Conservation (phyloP, 2,113 vertebrate species). For the Raja brachyura region DNA sequence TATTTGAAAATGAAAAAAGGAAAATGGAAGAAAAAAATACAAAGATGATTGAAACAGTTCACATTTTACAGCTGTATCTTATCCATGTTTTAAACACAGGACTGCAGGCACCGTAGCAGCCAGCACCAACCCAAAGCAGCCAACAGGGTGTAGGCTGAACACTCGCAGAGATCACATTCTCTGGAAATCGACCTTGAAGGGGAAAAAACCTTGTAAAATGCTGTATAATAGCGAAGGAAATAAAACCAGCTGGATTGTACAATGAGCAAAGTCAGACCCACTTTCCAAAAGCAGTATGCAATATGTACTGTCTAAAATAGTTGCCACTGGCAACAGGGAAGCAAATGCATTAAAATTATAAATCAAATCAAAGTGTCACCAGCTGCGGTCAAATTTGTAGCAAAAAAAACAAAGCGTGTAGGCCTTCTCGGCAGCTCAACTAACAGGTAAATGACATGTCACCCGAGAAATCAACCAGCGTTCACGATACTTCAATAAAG, state of each 20-base stretch:
- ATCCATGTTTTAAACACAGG: slow-evolving; percentile 7
- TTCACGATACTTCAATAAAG: background rate
- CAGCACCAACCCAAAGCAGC: slow-evolving; percentile 46
- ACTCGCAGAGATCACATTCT: slow-evolving; percentile 67
- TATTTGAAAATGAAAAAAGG: background rate
- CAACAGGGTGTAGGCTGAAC: slow-evolving; percentile 39
- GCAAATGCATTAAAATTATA: slow-evolving; percentile 52
- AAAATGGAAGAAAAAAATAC: background rate
- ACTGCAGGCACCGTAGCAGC: slow-evolving; percentile 45
- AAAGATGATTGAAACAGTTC: background rate
- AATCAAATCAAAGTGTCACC: slow-evolving; percentile 48
- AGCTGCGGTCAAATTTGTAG: slow-evolving; percentile 41
- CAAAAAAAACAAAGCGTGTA: slow-evolving; percentile 36
- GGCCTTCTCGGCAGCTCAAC: slow-evolving; percentile 24
- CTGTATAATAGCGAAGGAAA: slow-evolving; percentile 31
- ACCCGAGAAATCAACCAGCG: slow-evolving; percentile 40
- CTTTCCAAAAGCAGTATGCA: slow-evolving; percentile 30
- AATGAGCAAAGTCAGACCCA: slow-evolving; percentile 16
- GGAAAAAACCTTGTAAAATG: slow-evolving; percentile 39
- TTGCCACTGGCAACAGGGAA: slow-evolving; percentile 46
- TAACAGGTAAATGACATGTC: slow-evolving; percentile 34
- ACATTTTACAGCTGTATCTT: slow-evolving; percentile 2
- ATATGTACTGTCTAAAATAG: slow-evolving; percentile 31
- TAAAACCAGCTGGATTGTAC: slow-evolving; percentile 21
- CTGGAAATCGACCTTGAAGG: slow-evolving; percentile 73